A percentile compares a stretch with the other conserved stretches of the same genome.
phyloP scores from a whole-genome alignment of 2,797 vertebrate genomes.

The Pseudomugil tenellus region DNA sequence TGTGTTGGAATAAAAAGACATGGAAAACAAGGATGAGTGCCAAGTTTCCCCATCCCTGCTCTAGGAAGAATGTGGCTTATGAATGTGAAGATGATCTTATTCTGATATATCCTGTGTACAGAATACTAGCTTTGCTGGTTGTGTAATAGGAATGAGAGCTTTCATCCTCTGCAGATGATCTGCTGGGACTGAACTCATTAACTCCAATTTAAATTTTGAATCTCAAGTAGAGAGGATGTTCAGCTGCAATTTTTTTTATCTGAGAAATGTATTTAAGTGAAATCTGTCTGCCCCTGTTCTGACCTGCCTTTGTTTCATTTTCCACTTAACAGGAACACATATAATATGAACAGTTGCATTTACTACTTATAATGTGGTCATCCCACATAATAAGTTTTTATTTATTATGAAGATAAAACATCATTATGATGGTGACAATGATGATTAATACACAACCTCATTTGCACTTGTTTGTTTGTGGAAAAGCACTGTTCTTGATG shows the following conservation, averaged over 20 bases:
- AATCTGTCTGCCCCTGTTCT: conserved; percentile 31
- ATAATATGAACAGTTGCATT: neutral
- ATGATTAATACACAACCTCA: neutral
- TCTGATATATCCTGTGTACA: neutral
- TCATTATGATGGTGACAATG: neutral
- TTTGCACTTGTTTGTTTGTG: neutral
- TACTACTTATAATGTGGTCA: neutral
- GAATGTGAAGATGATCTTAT: neutral
- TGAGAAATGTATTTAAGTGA: conserved; percentile 52
- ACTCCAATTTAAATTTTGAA: conserved; percentile 21
- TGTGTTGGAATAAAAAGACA: too few relatives aligned
- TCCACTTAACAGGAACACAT: neutral
- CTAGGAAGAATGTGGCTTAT: too few relatives aligned
- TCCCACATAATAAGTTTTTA: neutral
- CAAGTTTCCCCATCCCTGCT: too few relatives aligned
- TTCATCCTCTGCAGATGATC: conserved; percentile 1
- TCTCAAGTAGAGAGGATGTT: conserved; percentile 19
- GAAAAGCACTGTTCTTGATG: neutral
- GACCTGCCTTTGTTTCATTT: conserved; percentile 35
- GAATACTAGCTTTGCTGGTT: neutral
- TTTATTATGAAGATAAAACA: neutral
- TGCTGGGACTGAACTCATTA: neutral
- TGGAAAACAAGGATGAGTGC: too few relatives aligned
- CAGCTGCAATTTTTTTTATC: conserved; percentile 19
- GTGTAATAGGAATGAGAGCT: neutral